Evolutionary conservation across 2,113 vertebrate species (phyloP).

Genomic region (Rhabdornis inornatus): DNA sequence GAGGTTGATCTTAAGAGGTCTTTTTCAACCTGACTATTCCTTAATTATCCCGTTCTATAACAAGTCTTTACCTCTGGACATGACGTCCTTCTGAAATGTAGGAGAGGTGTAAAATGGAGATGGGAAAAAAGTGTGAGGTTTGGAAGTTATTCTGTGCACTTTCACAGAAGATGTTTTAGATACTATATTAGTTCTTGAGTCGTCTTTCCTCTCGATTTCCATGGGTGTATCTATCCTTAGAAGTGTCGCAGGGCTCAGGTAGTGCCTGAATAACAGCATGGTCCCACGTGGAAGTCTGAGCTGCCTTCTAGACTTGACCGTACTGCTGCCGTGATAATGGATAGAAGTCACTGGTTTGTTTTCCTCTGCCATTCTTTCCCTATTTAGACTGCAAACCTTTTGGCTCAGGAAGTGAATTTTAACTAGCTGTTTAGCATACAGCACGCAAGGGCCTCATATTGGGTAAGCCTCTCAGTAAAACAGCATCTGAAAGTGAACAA

Average conservation of each 20-base stretch:
- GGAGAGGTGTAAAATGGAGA: background rate
- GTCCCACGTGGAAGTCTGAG: fast-evolving
- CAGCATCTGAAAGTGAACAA: background rate
- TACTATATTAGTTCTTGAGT: background rate
- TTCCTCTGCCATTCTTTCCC: background rate
- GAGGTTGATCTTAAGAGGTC: background rate
- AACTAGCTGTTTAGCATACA: background rate
- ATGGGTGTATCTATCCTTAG: background rate
- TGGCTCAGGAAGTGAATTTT: background rate
- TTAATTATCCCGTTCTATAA: background rate
- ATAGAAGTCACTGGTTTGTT: background rate
- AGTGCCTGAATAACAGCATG: background rate
- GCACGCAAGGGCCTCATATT: background rate
- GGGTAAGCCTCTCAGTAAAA: background rate
- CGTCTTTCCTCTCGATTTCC: background rate
- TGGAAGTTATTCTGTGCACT: background rate
- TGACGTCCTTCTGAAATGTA: background rate
- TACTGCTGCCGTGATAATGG: background rate
- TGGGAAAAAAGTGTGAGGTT: background rate
- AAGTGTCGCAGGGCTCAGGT: background rate
- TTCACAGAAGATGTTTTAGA: background rate
- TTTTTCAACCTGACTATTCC: background rate
- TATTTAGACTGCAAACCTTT: background rate
- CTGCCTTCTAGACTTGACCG: background rate
- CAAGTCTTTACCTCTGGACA: background rate